Percentiles rank a stretch among this genome's conserved stretches.
phyloP scores from a whole-genome alignment of 2,888 invertebrate species.

The Hemaris fuciformis region DNA sequence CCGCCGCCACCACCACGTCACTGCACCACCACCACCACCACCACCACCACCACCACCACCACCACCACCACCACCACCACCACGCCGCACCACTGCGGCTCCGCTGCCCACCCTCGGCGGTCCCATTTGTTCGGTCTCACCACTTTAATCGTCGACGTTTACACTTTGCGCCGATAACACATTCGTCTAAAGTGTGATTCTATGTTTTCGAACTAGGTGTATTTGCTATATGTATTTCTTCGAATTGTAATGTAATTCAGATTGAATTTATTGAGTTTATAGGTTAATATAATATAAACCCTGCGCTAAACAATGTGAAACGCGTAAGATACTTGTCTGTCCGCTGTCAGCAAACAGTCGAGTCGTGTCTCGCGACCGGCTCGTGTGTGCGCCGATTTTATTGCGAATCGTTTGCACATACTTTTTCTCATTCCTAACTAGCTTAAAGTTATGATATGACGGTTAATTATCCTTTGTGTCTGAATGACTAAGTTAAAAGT shows the following conservation, averaged over 20 bases:
- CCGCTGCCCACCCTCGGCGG: too few species aligned
- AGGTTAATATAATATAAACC: background rate
- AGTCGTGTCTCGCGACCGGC: background rate
- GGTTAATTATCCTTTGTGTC: constrained; percentile 18
- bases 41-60: too few species aligned
- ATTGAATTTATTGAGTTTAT: background rate
- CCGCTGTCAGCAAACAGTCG: background rate
- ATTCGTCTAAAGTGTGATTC: background rate
- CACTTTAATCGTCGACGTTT: too few species aligned
- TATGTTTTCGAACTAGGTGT: background rate
- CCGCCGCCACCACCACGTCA: too few species aligned
- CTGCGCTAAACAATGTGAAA: background rate
- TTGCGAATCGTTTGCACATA: constrained; percentile 20
- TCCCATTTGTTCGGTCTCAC: too few species aligned
- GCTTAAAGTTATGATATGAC: constrained; percentile 30
- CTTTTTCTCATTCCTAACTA: constrained; percentile 32
- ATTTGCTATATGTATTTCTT: background rate
- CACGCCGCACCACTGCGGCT: background rate
- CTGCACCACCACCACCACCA: too few species aligned
- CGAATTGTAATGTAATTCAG: background rate
- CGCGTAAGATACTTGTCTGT: background rate
- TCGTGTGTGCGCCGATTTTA: background rate
- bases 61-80: too few species aligned
- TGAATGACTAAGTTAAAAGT: constrained; percentile 19
- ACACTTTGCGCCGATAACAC: background rate